Evolutionary conservation across 2,888 invertebrate genomes (phyloP).

Genomic region (Bombylius major): DNA sequence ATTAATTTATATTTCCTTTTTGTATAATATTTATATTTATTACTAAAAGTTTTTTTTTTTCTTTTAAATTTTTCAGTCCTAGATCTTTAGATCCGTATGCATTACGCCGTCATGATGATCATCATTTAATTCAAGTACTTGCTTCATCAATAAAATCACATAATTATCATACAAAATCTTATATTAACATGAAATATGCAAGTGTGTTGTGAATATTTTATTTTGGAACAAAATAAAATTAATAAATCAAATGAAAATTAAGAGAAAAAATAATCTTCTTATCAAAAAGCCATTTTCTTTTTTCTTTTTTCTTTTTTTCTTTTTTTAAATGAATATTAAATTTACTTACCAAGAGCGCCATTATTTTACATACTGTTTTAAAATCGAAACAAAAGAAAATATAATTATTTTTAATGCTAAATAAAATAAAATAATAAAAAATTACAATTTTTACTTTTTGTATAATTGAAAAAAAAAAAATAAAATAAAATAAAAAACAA

Average conservation of each 20-base stretch:
- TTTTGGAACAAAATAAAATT: neutral
- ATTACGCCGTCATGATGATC: constrained; percentile 35
- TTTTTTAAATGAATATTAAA: neutral
- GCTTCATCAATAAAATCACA: constrained; percentile 56
- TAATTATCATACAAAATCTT: constrained; percentile 61
- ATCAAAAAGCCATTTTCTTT: neutral
- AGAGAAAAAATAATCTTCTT: neutral
- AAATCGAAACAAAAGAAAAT: too few relatives aligned
- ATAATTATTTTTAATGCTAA: too few relatives aligned
- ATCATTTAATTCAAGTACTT: constrained; percentile 46
- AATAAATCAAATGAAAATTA: neutral
- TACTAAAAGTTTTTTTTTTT: neutral
- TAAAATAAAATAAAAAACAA: too few relatives aligned
- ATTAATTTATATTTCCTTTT: too few relatives aligned
- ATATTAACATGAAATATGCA: constrained; percentile 61
- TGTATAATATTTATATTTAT: too few relatives aligned
- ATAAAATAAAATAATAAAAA: too few relatives aligned
- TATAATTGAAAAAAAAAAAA: too few relatives aligned
- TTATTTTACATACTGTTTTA: too few relatives aligned
- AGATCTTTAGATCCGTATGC: constrained; percentile 22
- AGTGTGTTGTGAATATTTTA: constrained; percentile 28
- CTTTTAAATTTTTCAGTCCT: constrained; percentile 16
- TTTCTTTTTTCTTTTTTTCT: neutral
- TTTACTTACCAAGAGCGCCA: too few relatives aligned
- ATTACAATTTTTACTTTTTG: too few relatives aligned